Evolutionary conservation across 2,888 invertebrate species (phyloP).

Genomic region (Drosophila atroscutellata): DNA sequence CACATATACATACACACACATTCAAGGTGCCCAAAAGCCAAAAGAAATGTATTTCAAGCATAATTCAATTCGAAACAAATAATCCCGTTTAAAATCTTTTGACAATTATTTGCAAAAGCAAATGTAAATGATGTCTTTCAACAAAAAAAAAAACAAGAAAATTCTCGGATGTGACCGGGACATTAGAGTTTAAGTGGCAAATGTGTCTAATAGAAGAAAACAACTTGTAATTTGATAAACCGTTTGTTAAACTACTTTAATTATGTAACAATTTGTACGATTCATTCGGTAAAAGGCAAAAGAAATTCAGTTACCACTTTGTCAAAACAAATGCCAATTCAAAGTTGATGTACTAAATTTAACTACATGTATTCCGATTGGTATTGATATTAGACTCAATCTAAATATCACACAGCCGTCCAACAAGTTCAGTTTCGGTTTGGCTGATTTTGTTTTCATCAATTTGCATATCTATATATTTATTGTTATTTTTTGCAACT

Average conservation of each 20-base stretch:
- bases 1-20: constrained; percentile 18
- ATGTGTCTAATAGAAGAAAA: neutral
- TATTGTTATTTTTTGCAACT: neutral
- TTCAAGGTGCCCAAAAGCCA: constrained; percentile 15
- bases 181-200: constrained; percentile 11
- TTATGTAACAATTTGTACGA: neutral
- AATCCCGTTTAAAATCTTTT: constrained; percentile 75
- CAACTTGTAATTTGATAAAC: neutral
- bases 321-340: constrained; percentile 39
- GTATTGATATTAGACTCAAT: constrained; percentile 17
- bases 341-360: constrained; percentile 29
- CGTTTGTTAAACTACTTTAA: neutral
- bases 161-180: constrained; percentile 8
- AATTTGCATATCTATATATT: constrained; percentile 32
- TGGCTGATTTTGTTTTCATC: constrained; percentile 3
- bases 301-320: neutral
- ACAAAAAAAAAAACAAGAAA: neutral
- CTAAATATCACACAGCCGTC: constrained; percentile 63
- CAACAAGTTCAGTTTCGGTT: constrained; percentile 27
- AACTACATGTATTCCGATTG: constrained; percentile 2
- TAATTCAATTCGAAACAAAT: constrained; percentile 26
- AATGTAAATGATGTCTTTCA: neutral
- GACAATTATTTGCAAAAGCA: constrained; percentile 2
- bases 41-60: constrained; percentile 11
- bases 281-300: neutral